Percentiles rank a stretch among this genome's conserved stretches.
phyloP scores from a whole-genome alignment of 2,888 invertebrate species.

The Bombylius discolor region DNA sequence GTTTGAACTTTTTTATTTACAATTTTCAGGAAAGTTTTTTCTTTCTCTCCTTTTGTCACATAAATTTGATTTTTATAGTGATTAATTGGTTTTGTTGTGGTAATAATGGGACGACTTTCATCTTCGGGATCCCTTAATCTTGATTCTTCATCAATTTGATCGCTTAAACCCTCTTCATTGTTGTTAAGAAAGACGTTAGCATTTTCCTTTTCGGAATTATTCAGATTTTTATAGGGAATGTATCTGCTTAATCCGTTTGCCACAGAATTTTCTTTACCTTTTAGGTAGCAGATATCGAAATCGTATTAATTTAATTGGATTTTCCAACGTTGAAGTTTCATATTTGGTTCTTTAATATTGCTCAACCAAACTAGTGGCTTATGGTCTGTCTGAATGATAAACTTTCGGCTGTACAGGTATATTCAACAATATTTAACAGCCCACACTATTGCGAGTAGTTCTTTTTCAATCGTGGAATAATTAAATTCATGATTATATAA shows the following conservation, averaged over 20 bases:
- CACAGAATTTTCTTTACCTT: not conserved
- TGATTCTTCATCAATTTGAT: not conserved
- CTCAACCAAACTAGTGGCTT: not conserved
- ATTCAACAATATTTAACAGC: not conserved
- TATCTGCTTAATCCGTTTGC: not conserved
- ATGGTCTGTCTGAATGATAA: not conserved
- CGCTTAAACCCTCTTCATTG: not conserved
- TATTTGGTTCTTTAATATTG: not conserved
- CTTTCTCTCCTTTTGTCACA: not conserved
- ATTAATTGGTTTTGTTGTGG: conserved; percentile 6
- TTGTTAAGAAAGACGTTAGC: not conserved
- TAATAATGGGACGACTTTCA: not conserved
- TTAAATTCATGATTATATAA: not conserved
- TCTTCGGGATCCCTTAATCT: conserved; percentile 3
- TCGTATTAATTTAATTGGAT: not conserved
- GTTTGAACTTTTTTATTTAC: conserved; percentile 7
- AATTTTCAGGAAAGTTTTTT: conserved; percentile 4
- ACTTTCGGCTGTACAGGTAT: not conserved
- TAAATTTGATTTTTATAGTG: conserved; percentile 9
- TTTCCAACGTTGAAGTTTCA: not conserved
- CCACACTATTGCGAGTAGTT: not conserved
- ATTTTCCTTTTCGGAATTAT: not conserved
- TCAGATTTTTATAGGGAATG: not conserved
- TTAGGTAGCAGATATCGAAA: not conserved
- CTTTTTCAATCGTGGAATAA: not conserved